phyloP scores from a whole-genome alignment of 2,113 vertebrate species.

The Dasyurus viverrinus region DNA sequence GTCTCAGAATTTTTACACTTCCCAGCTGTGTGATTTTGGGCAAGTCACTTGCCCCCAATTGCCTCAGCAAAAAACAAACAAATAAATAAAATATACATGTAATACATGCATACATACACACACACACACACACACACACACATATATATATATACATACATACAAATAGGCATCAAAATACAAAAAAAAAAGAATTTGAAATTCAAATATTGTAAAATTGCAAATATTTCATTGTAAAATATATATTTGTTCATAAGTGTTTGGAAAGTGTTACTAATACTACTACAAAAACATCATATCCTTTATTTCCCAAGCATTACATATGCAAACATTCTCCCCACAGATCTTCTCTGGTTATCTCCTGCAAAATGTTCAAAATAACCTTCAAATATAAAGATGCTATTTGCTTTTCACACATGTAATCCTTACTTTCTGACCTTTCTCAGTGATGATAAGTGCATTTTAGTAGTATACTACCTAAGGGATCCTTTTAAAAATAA shows the following conservation, averaged over 20 bases:
- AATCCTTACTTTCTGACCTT: background rate
- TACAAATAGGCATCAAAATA: background rate
- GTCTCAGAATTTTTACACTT: too few relatives aligned
- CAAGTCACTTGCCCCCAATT: too few relatives aligned
- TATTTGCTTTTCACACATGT: background rate
- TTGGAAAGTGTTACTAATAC: background rate
- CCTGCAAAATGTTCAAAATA: background rate
- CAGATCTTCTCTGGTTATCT: background rate
- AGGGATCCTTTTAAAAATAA: background rate
- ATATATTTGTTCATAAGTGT: background rate
- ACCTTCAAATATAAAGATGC: background rate
- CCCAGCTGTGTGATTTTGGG: too few relatives aligned
- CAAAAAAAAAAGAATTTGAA: background rate
- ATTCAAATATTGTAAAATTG: background rate
- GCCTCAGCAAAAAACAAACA: too few relatives aligned
- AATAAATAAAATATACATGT: too few relatives aligned
- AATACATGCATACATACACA: too few relatives aligned
- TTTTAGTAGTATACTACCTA: background rate
- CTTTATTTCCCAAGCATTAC: background rate
- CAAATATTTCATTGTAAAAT: background rate
- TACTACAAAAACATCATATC: background rate
- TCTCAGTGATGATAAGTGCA: background rate
- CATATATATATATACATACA: background rate
- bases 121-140: rapidly evolving
- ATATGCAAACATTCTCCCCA: background rate